Evolutionary conservation across 2,888 invertebrate genomes (phyloP).

Genomic region (Timema cristinae): DNA sequence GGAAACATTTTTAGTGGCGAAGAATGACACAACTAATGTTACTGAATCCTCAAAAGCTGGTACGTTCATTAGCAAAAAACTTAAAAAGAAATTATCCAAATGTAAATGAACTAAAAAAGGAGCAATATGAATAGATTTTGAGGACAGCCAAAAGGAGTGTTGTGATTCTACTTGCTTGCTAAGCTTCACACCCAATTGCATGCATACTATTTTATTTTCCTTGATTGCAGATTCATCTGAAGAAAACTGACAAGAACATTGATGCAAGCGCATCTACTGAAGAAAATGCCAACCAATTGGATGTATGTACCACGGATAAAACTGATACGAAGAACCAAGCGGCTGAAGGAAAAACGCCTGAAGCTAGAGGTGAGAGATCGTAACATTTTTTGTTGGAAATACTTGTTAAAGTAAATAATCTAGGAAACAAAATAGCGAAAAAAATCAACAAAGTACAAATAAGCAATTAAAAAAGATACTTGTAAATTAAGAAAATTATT

Average conservation of each 20-base stretch:
- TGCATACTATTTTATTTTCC: neutral
- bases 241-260: slow-evolving; percentile 7
- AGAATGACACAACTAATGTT: slow-evolving; percentile 5
- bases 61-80: slow-evolving; percentile 1
- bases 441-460: neutral
- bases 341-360: neutral
- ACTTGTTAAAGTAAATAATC: neutral
- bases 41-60: no score
- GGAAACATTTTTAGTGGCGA: neutral
- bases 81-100: neutral
- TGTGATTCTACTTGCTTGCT: slow-evolving; percentile 5
- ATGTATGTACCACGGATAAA: slow-evolving; percentile 5
- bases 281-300: neutral
- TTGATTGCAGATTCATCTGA: slow-evolving; percentile 3
- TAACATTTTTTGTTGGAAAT: neutral
- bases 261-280: neutral
- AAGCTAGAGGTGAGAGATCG: neutral
- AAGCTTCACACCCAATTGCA: neutral
- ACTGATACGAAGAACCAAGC: slow-evolving; percentile 9
- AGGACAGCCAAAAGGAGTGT: slow-evolving; percentile 1
- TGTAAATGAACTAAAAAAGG: slow-evolving; percentile 7
- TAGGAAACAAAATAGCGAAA: neutral
- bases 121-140: slow-evolving; percentile 7
- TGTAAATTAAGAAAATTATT: neutral
- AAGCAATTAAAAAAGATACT: neutral